Percentiles rank a stretch among this genome's conserved stretches.
Evolutionary conservation across 2,113 vertebrate genomes (phyloP).

Genomic region (Lipophrys pholis): DNA sequence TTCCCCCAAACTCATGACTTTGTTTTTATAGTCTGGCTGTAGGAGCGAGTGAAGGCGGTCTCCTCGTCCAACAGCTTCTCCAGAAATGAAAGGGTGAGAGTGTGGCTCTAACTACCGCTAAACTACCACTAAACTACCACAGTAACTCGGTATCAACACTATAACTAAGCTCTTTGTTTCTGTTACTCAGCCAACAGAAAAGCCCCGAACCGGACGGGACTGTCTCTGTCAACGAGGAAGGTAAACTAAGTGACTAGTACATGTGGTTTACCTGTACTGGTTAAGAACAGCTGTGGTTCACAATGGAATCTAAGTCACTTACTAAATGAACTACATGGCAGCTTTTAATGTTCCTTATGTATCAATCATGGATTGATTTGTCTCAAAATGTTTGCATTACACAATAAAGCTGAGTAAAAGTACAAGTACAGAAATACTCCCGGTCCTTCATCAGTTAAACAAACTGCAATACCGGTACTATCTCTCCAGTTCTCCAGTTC

Average conservation of each 20-base stretch:
- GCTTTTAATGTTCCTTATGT: no score
- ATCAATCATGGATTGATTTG: no score
- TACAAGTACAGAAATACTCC: no score
- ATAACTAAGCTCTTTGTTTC: constrained; percentile 1
- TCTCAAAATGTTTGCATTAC: no score
- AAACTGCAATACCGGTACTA: no score
- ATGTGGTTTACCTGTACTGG: no score
- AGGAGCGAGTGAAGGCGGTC: constrained; percentile 69
- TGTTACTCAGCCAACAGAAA: constrained; percentile 82
- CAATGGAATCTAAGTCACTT: no score
- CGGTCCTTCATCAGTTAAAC: no score
- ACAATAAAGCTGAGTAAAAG: no score
- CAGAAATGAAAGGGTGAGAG: constrained; percentile 78
- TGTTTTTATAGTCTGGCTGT: constrained; percentile 52
- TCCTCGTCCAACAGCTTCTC: constrained; percentile 54
- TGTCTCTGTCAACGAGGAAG: constrained; percentile 81
- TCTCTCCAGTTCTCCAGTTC: no score
- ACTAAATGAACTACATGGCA: no score
- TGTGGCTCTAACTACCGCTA: no score
- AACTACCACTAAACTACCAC: rapidly evolving
- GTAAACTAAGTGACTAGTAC: constrained; percentile 45
- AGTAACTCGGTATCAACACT: neutral
- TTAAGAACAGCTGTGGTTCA: neutral
- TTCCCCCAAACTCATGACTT: constrained; percentile 43
- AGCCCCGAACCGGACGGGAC: constrained; percentile 81